phyloP scores from a whole-genome alignment of 2,888 invertebrate species.

The Microchrysa polita region DNA sequence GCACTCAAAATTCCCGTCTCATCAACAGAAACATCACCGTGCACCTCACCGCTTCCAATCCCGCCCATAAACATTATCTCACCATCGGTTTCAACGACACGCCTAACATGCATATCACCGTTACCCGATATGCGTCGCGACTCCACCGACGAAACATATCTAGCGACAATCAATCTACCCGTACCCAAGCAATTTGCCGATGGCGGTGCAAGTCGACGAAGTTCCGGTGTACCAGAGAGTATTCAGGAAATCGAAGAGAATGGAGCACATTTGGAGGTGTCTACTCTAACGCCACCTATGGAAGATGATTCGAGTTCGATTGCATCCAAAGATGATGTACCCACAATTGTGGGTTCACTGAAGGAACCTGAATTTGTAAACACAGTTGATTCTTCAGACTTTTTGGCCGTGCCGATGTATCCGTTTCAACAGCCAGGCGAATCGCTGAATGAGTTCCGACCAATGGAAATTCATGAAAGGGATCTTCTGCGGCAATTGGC shows the following conservation, averaged over 20 bases:
- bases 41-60: slow-evolving; percentile 59
- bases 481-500: slow-evolving; percentile 53
- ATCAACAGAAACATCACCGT: slow-evolving; percentile 61
- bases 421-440: slow-evolving; percentile 59
- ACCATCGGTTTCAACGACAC: slow-evolving; percentile 63
- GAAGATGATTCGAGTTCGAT: background rate
- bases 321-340: background rate
- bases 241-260: slow-evolving; percentile 58
- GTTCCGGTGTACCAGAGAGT: slow-evolving; percentile 62
- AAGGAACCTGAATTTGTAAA: slow-evolving; percentile 50
- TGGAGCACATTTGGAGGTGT: slow-evolving; percentile 50
- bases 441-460: slow-evolving; percentile 60
- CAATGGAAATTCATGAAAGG: slow-evolving; percentile 63
- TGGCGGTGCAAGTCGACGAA: slow-evolving; percentile 76
- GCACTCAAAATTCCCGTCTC: slow-evolving; percentile 59
- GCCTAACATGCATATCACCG: slow-evolving; percentile 72
- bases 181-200: slow-evolving; percentile 87
- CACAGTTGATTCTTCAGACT: slow-evolving; percentile 50
- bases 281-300: background rate
- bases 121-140: slow-evolving; percentile 73
- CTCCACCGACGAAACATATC: slow-evolving; percentile 69
- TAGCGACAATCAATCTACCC: slow-evolving; percentile 68
- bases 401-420: slow-evolving; percentile 59
- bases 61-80: slow-evolving; percentile 63
- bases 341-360: slow-evolving; percentile 50